Evolutionary conservation across 2,888 invertebrate genomes (phyloP).

Genomic region (Sympetrum striolatum): DNA sequence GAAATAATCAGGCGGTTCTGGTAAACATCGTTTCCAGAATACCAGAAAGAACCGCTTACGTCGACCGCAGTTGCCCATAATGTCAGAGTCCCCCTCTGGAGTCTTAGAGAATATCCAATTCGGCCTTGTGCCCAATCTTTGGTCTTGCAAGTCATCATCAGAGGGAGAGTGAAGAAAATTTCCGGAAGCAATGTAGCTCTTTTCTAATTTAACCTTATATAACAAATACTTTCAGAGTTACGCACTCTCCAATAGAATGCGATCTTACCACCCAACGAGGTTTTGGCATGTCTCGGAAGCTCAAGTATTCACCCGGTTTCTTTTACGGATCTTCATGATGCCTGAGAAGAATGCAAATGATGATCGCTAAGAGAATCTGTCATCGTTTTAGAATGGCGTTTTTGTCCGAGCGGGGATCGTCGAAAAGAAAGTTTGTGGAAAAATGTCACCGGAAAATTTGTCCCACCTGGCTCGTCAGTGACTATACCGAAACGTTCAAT

Average conservation of each 20-base stretch:
- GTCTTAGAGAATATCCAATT: not conserved
- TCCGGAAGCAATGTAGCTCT: conserved; percentile 4
- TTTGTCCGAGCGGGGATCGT: too few relatives aligned
- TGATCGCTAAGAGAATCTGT: too few relatives aligned
- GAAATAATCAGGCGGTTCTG: too few relatives aligned
- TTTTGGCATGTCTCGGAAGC: too few relatives aligned
- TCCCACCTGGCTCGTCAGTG: too few relatives aligned
- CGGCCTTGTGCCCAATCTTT: conserved; percentile 37
- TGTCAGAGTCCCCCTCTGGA: not conserved
- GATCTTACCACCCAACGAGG: not conserved
- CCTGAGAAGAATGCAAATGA: too few relatives aligned
- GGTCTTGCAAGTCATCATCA: conserved; percentile 28
- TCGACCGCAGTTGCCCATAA: not conserved
- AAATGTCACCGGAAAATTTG: too few relatives aligned
- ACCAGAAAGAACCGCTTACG: not conserved
- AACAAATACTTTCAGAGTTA: not conserved
- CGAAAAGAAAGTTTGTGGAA: too few relatives aligned
- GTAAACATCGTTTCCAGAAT: not conserved
- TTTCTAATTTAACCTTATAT: not conserved
- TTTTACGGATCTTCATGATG: too few relatives aligned
- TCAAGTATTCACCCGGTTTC: too few relatives aligned
- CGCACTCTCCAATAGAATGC: not conserved
- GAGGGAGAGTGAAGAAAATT: conserved; percentile 18
- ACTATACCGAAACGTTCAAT: too few relatives aligned
- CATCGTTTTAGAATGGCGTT: too few relatives aligned